Evolutionary conservation across 2,113 vertebrate genomes (phyloP).

Genomic region (Oceanites oceanicus): DNA sequence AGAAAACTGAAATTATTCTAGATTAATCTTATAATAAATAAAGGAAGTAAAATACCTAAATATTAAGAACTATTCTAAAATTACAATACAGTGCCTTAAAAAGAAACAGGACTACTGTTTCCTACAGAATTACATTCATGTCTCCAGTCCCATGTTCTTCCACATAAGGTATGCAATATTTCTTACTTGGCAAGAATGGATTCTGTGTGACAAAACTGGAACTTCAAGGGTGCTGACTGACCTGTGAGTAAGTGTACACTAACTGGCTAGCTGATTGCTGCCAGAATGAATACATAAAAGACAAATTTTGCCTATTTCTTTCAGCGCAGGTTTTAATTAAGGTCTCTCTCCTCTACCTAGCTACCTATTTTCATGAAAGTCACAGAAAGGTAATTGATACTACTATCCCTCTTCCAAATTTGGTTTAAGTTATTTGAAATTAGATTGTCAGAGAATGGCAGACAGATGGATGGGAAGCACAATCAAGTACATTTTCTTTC

Average conservation of each 20-base stretch:
- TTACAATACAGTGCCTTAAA: background rate
- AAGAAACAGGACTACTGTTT: background rate
- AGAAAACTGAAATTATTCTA: background rate
- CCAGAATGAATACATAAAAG: background rate
- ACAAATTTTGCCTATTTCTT: background rate
- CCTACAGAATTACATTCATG: background rate
- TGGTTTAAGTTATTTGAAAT: conserved; percentile 8
- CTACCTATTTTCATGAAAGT: background rate
- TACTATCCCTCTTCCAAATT: background rate
- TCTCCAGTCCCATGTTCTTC: background rate
- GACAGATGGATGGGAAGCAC: background rate
- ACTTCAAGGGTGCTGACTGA: background rate
- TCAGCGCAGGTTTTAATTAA: background rate
- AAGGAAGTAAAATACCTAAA: background rate
- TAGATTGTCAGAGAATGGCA: background rate
- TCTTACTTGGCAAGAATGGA: background rate
- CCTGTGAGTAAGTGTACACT: background rate
- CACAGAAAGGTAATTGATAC: background rate
- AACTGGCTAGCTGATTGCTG: background rate
- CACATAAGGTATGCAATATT: background rate
- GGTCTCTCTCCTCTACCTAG: background rate
- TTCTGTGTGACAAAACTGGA: background rate
- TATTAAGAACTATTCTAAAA: background rate
- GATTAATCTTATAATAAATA: background rate
- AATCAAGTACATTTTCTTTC: background rate